Base-by-base conservation (phyloP, 2,888 invertebrate species). In the Eutolmus rufibarbis region DNA sequence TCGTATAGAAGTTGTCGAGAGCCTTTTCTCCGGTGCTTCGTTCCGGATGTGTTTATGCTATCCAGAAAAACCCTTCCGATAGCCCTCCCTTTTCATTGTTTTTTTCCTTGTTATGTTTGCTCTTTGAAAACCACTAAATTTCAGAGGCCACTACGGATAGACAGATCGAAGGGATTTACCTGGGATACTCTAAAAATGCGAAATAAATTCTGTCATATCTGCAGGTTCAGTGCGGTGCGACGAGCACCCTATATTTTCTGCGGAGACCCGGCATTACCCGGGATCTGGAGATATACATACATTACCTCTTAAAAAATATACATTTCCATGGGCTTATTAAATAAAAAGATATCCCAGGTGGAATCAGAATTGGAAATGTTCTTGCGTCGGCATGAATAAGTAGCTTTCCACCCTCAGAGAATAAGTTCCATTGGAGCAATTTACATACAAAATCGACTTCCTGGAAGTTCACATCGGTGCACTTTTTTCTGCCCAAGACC, bases 371-470 rank as follows among this genome's bases (percentile, higher is more conserved):
- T 51, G 81, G 81, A 81, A 81, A 81, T 81, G 31, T 81, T 51
- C 81, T 56, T 56, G 56, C 51, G 51, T 81, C 28, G 81, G 81
- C 56, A 81, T 81, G 81, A 81, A 56, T 81, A 56, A 56, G 81
- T 81, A 56, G 81, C 81, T 51, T 56, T 56, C 31, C 81, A 76
- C 76, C 76, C 76, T 76, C 37, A 8, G 76, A 76, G 40, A 76
- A 76, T 76, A 76, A 37, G 37, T 79, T 79, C 34, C 81, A 40
- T 19, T 14, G 81, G 81, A n/a, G 51, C 31, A 56, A 81, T 81
- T 81, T 81, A 56, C 81, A 81, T 81, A 81, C 51, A 81, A 81
- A 81, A 81, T 81, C 51, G 81, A 51, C 81, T 81, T 81, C 81
- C 81, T 81, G 81, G 81, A 46, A 56, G 43, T 81, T 81, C 81